Base-by-base conservation (phyloP, 2,797 vertebrate genomes). In the Cynopterus sphinx region DNA sequence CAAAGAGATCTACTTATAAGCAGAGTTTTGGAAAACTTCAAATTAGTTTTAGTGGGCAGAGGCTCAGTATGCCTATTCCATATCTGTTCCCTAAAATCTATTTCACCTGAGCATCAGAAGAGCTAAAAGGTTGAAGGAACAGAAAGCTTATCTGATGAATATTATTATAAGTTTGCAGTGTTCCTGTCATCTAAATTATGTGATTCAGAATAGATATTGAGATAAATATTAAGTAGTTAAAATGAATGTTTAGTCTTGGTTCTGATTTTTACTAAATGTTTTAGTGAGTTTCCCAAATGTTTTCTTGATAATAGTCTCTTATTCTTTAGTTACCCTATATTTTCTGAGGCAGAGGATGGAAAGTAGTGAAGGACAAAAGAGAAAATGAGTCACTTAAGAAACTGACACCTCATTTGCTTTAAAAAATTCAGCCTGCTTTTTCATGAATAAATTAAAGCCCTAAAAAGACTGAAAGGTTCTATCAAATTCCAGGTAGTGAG, bases 361-460 rank as follows among this genome's bases (percentile, higher is more conserved):
- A 98, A 96, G 96, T 74, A 61, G 63, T 68, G 46, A 94, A 95
- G 91, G 87, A 96, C 70, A 91, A 97, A 96, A 96, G 73, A 97
- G 96, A 97, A 98, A 96, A 96, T 89, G 94, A 97, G 95, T 96
- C 97, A 97, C 94, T 95, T 86, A 95, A 36, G 70, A 96, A 96
- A 65, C 83, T 97, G 97, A 97, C 96, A 98, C 49, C 86, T 98
- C 94, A 97, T 97, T 96, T 95, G 85, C 83, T 96, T 96, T 95
- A 95, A 96, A 98, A 96, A 97, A 97, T 95, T 93, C 92, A 95
- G 78, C 70, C 94, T 95, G 65, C 49, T 95, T 98, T 97, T 95
- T 95, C 86, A 97, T 98, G 97, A 98, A 97, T 97, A 96, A 83
- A 97, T 97, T 97, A 97, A 95, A 92, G 59, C 39, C 46, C 68